Evolutionary conservation across 2,797 vertebrate genomes (phyloP).

Genomic region (Numenius phaeopus): DNA sequence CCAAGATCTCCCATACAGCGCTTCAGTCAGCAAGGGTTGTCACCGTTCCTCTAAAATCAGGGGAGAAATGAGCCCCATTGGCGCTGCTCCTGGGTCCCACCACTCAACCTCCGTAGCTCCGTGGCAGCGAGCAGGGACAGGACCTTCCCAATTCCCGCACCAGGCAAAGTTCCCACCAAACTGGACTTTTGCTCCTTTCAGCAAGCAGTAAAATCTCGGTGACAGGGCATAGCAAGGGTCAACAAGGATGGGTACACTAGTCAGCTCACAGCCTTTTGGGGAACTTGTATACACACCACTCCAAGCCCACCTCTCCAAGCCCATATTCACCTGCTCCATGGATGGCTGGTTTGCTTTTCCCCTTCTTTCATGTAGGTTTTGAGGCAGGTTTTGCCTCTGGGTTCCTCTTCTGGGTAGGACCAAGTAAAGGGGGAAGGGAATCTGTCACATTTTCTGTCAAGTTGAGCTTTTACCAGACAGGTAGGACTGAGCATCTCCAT

Average conservation of each 20-base stretch:
- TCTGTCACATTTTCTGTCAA: not conserved
- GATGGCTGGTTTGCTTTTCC: not conserved
- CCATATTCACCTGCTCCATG: fast-evolving
- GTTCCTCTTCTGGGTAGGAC: not conserved
- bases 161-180: not conserved
- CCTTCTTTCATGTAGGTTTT: not conserved
- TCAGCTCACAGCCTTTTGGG: not conserved
- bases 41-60: not conserved
- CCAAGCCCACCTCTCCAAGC: not conserved
- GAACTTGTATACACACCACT: not conserved
- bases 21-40: not conserved
- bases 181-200: not conserved
- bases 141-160: not conserved
- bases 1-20: fast-evolving
- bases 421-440: not conserved
- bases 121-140: fast-evolving
- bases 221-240: not conserved
- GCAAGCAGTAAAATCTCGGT: not conserved
- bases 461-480: not conserved
- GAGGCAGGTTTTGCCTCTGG: not conserved
- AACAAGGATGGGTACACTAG: not conserved
- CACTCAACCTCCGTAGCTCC: not conserved
- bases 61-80: not conserved
- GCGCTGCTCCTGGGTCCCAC: not conserved
- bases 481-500: not conserved